Base-by-base conservation (phyloP, 2,888 invertebrate species). In the Amblyteles armatorius region DNA sequence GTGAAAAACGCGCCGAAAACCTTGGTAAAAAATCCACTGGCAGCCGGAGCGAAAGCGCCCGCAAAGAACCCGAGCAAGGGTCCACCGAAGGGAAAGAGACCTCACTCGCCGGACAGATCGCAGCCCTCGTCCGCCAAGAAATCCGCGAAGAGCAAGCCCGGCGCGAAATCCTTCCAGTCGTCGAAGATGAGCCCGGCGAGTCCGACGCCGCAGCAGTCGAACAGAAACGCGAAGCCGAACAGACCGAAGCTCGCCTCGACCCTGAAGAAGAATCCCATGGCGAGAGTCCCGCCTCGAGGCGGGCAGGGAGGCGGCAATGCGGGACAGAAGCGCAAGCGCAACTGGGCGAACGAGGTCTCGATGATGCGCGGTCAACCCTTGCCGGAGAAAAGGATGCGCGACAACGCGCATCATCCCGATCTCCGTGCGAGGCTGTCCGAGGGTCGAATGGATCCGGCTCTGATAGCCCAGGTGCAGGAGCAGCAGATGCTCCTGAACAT, bases 391-490 rank as follows among this genome's bases (percentile, higher is more conserved):
- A 92, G 90, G 48, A 69, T 86, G 19, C 89, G 90, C 1, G 91
- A 92, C 0, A 82, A 86, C 11, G 81, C 57, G 11, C 57, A 26
- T 33, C 57, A 60, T 7, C 69, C 82, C 13, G 93, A 94, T 86
- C 84, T 93, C 52, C 86, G 93, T 11, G 88, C 90, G 44, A 91
- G 90, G 80, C 84, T 93, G 3, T 91, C 92, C 3, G 89, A 86
- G 29, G 90, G 89, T 67, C 88, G 92, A 7, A 74, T 87, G 2
- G 92, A 93, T 63, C 88, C 90, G 16, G 91, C 90, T 26, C 81
- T 93, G n/a, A 86, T 90, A 33, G 90, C 92, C 13, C 92, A 92
- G 52, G 90, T 93, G 3, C 91, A 92, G 55, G 91, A 92, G 44
- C 92, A 92, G 68, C 92, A 92, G n/a, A 88, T 89, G 22, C 82